A percentile compares a stretch with the other conserved stretches of the same genome.
phyloP scores from a whole-genome alignment of 2,113 vertebrate species.

The Muscicapa adusta region DNA sequence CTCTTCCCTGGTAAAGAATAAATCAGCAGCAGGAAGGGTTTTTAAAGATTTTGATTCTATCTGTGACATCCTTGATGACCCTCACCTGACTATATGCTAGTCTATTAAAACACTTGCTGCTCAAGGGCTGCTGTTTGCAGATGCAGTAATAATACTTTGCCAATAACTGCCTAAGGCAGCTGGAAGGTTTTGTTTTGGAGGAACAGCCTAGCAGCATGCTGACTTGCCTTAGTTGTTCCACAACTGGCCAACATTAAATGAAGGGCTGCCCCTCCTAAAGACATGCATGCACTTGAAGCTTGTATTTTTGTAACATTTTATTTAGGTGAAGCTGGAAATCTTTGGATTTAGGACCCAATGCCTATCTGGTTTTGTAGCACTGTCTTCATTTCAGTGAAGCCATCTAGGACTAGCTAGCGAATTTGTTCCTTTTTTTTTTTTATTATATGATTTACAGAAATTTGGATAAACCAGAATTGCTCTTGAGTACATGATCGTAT shows the following conservation, averaged over 20 bases:
- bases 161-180: background rate
- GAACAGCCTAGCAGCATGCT: background rate
- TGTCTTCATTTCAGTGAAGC: background rate
- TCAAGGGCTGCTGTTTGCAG: background rate
- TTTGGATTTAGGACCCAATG: background rate
- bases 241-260: background rate
- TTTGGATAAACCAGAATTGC: background rate
- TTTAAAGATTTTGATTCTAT: background rate
- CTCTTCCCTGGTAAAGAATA: conserved; percentile 5
- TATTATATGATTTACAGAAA: background rate
- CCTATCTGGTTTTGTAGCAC: background rate
- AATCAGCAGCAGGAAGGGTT: background rate
- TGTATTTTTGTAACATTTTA: background rate
- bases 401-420: background rate
- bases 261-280: background rate
- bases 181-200: background rate
- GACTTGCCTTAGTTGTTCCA: background rate
- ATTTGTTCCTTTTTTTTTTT: background rate
- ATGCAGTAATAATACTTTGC: background rate
- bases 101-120: background rate
- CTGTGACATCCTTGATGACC: background rate
- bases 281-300: background rate
- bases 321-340: background rate
- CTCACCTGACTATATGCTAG: background rate
- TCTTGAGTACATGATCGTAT: background rate